Evolutionary conservation across 2,888 invertebrate genomes (phyloP), one percentile per base, ranked within the genome.

Genomic region (Stenotaenia linearis): DNA sequence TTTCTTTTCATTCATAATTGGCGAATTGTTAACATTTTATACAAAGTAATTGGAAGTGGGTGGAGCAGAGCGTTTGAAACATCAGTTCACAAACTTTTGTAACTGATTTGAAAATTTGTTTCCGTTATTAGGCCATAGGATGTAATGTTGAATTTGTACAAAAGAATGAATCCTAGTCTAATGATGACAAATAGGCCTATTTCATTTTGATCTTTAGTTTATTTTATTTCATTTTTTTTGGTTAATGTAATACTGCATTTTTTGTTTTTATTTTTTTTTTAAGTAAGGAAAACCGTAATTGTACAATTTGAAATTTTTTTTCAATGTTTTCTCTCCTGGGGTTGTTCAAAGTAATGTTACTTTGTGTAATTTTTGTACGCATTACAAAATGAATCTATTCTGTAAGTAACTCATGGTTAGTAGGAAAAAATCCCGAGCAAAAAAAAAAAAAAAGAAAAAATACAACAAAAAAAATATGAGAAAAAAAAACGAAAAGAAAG

Each of bases 131-230:
- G 69, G 28, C 69, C 69, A 25, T 10, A 25, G 9, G 69, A 28
- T 69, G 69, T 69, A 69, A 69, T 69, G 69, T 69, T 69, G 10
- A 25, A 69, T 25, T 69, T 69, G 69, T 69, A 69, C 69, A 69
- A 69, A 69, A 28, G n/a, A 45, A 45, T 32, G 32, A 50, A 25
- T 25, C 69, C 69, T 69, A 69, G 69, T 69, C 69, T 28, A 28
- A 28, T 69, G 25, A 28, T 25, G 69, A 69, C 69, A 69, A 28
- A 69, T 12, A 15, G 12, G 15, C 1, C 1, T 15, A 7, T 25
- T 25, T 69, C 25, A 28, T 69, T 23, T 69, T 25, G 28, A 25
- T 21, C n/a, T 25, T 69, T 25, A 69, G 23, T 56, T 56, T 6
- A 21, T 23, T 23, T 56, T 56, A 0, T 37, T 37, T 37, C n/a